Percentiles rank a stretch among this genome's conserved stretches.
Evolutionary conservation across 2,113 vertebrate species (phyloP).

Genomic region (Chloebia gouldiae): DNA sequence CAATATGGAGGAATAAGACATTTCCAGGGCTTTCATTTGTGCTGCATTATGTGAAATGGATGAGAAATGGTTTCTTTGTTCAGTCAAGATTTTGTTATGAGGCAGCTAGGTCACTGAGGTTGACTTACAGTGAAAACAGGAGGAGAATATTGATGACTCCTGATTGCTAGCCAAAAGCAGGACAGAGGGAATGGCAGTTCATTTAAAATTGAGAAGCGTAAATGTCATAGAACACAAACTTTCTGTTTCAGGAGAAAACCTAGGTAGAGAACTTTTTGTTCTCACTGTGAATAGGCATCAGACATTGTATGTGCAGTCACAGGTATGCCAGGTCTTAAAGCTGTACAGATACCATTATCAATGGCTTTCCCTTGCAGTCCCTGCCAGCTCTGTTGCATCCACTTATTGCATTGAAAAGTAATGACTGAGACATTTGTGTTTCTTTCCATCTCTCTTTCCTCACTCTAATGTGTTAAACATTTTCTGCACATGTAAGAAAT

Average conservation of each 20-base stretch:
- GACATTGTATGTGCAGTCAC: not conserved
- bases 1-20: not conserved
- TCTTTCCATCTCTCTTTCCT: not conserved
- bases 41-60: not conserved
- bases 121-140: not conserved
- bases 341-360: not conserved
- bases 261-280: not conserved
- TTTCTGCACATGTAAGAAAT: not conserved
- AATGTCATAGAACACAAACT: not conserved
- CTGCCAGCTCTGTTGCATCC: not conserved
- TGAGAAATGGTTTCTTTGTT: not conserved
- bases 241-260: not conserved
- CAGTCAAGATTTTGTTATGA: not conserved
- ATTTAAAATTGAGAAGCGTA: not conserved
- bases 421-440: not conserved
- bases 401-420: not conserved
- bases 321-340: not conserved
- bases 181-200: not conserved
- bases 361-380: not conserved
- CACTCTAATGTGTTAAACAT: not conserved
- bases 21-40: not conserved
- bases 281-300: not conserved
- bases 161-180: not conserved
- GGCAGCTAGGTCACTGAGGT: not conserved
- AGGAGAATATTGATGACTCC: not conserved